Evolutionary conservation across 2,888 invertebrate species (phyloP), one percentile per base, ranked within the genome.

Genomic region (Orchestes rusci): DNA sequence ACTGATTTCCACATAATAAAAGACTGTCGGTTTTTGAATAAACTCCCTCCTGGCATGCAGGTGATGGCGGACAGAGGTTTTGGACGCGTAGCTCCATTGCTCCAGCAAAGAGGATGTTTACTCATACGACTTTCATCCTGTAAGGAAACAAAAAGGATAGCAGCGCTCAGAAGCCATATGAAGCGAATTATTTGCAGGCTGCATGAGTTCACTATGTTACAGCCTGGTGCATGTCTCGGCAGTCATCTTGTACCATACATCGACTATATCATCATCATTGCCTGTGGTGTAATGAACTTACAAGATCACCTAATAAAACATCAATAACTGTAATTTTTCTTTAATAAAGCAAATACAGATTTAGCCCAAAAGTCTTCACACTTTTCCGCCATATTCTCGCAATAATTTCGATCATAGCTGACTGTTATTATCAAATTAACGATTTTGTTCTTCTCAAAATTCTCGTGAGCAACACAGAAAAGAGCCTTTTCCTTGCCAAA

Each of bases 401-500:
- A 7, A 39, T 37, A 44, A n/a, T 53, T 35, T 16, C 42, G 28
- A 38, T 52, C 34, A 16, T 31, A 47, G 17, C 33, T 10, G n/a
- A 53, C 43, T 28, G 27, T 15, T 13, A 40, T 19, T 31, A 49
- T 39, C n/a, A n/a, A n/a, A 39, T 43, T 16, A 10, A 44, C 38
- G 16, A 43, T 35, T 39, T 52, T 39, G 27, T 17, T 19, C 3
- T 8, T 18, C 19, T 50, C 48, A 39, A 50, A 53, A 40, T 50
- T 28, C 23, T 28, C 40, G 15, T 45, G 23, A 31, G 53, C 50
- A 15, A 53, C 51, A 40, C 48, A 51, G 40, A 53, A 54, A 8
- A 43, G 16, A 19, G 40, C 40, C 18, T 32, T 49, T 32, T 43
- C 43, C 38, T 29, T 42, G 17, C 39, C 29, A 7, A 28, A 31